phyloP scores from a whole-genome alignment of 2,888 invertebrate genomes.

The Patella caerulea region DNA sequence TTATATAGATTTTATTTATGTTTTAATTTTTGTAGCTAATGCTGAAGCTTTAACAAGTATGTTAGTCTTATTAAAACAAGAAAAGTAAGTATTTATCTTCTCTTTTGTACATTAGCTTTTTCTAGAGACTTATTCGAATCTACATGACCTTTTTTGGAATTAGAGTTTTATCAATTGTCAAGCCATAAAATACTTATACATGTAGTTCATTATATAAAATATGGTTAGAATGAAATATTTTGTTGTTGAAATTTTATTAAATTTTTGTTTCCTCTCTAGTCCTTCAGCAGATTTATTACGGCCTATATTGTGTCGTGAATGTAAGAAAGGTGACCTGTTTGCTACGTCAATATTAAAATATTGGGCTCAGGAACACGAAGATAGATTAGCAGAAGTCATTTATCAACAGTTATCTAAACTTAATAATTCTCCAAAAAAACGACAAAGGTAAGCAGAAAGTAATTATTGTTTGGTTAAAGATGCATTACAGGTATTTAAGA shows the following conservation, averaged over 20 bases:
- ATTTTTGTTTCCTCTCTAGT: conserved; percentile 68
- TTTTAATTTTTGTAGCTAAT: conserved; percentile 79
- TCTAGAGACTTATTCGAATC: not conserved
- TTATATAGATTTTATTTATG: not conserved
- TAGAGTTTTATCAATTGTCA: too few relatives aligned
- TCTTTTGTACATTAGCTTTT: not conserved
- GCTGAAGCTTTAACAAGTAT: conserved; percentile 94
- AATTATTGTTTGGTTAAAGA: too few relatives aligned
- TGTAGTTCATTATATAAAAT: too few relatives aligned
- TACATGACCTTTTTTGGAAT: too few relatives aligned
- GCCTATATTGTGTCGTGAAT: conserved; percentile 79
- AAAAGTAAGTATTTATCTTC: conserved; percentile 77
- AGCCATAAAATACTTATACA: too few relatives aligned
- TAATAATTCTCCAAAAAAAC: conserved; percentile 88
- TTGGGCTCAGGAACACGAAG: conserved; percentile 94
- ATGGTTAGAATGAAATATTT: too few relatives aligned
- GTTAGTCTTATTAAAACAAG: conserved; percentile 90
- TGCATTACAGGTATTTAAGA: too few relatives aligned
- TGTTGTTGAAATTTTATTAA: too few relatives aligned
- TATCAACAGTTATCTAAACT: conserved; percentile 70
- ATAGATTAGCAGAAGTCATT: conserved; percentile 78
- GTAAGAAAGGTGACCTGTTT: conserved; percentile 83
- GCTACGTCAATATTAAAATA: conserved; percentile 91
- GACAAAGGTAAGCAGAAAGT: conserved; percentile 70
- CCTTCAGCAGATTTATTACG: conserved; percentile 89